Evolutionary conservation across 1,140 invertebrate genomes (phyloP).

Genomic region (Euura lappo): DNA sequence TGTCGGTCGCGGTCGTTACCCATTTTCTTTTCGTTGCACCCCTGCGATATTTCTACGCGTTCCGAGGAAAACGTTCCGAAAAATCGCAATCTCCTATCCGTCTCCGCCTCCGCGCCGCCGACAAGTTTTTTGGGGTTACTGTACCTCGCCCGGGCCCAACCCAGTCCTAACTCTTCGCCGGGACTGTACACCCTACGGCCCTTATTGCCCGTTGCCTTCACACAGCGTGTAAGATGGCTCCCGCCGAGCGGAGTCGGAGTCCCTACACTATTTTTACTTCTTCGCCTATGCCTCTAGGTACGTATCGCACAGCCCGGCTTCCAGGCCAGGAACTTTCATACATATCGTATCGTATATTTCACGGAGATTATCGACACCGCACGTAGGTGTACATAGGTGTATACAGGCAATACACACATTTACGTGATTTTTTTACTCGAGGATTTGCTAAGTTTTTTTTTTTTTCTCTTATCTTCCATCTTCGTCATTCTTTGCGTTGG

Average conservation of each 20-base stretch:
- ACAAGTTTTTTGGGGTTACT: background rate
- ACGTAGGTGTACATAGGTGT: no score
- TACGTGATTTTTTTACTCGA: no score
- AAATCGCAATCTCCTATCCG: background rate
- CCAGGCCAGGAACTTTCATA: no score
- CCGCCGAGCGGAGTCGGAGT: background rate
- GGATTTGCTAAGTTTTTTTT: no score
- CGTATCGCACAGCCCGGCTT: background rate
- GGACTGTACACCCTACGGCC: slow-evolving; percentile 3
- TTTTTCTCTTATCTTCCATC: no score
- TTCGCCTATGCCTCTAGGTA: background rate
- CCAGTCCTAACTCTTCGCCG: background rate
- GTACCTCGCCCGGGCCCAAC: background rate
- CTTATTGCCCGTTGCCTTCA: background rate
- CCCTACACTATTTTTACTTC: background rate
- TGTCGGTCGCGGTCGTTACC: background rate
- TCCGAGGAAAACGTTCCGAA: background rate
- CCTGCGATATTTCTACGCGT: background rate
- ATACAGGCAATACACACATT: no score
- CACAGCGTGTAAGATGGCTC: background rate
- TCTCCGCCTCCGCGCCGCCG: background rate
- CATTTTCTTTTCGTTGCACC: background rate
- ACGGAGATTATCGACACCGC: no score
- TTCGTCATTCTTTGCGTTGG: no score
- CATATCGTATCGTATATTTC: no score